These are phyloP conservation scores for Labeo rohita DNA, from an alignment of 2,113 vertebrate species.

Conservation along the genomic window DNA sequence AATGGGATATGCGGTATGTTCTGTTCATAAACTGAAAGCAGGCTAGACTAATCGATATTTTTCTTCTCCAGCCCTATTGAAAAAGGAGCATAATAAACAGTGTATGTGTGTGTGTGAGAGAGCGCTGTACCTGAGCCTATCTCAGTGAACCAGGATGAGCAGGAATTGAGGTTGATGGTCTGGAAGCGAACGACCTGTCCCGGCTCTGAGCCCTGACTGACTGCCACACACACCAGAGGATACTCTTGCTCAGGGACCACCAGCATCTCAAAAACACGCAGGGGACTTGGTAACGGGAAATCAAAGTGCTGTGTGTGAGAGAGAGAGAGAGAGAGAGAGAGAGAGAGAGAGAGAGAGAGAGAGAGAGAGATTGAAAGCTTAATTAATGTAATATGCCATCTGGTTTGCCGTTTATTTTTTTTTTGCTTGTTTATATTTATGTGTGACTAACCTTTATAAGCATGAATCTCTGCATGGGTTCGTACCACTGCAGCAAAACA, in stretches of 20 bases:
- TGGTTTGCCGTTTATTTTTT: background rate
- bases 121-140: slow-evolving; percentile 84
- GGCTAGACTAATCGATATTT: too few species aligned
- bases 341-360: background rate
- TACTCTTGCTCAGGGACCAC: slow-evolving; percentile 98
- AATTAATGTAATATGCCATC: background rate
- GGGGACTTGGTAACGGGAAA: slow-evolving; percentile 92
- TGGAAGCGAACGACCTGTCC: slow-evolving; percentile 94
- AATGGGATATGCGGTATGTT: too few species aligned
- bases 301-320: slow-evolving; percentile 88
- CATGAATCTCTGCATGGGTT: slow-evolving; percentile 99
- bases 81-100: background rate
- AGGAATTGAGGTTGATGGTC: slow-evolving; percentile 98
- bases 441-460: slow-evolving; percentile 88
- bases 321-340: background rate
- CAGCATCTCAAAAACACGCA: slow-evolving; percentile 98
- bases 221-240: slow-evolving; percentile 94
- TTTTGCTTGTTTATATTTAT: background rate
- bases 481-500: slow-evolving; percentile 98
- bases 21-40: too few species aligned
- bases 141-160: slow-evolving; percentile 98
- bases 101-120: background rate
- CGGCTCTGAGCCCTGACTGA: slow-evolving; percentile 85
- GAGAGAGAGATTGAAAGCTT: background rate
- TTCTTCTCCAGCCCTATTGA: too few species aligned